phyloP scores from a whole-genome alignment of 2,113 vertebrate genomes.

The Thalassoma bifasciatum region DNA sequence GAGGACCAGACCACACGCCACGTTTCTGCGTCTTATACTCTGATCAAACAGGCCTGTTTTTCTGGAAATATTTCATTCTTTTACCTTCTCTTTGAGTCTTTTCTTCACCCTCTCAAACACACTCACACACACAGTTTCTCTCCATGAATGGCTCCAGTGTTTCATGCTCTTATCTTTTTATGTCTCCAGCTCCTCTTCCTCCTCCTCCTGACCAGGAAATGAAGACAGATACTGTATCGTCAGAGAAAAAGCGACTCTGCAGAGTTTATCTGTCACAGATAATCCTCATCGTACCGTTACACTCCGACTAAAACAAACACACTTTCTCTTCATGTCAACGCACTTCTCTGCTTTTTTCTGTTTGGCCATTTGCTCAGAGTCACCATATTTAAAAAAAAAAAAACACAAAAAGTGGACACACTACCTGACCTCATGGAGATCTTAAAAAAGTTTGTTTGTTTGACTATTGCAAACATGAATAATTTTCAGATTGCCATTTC shows the following conservation, averaged over 20 bases:
- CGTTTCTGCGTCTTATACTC: constrained; percentile 41
- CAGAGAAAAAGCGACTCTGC: constrained; percentile 35
- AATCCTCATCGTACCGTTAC: neutral
- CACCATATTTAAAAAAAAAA: too few relatives aligned
- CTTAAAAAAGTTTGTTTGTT: too few relatives aligned
- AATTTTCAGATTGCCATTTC: too few relatives aligned
- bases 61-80: constrained; percentile 42
- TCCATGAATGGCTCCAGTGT: constrained; percentile 76
- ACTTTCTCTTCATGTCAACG: neutral
- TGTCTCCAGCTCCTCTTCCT: constrained; percentile 57
- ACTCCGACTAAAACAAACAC: neutral
- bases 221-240: constrained; percentile 49
- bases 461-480: too few relatives aligned
- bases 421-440: too few relatives aligned
- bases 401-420: too few relatives aligned
- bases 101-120: constrained; percentile 7
- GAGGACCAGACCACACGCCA: constrained; percentile 73
- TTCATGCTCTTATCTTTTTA: constrained; percentile 62
- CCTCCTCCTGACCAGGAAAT: constrained; percentile 63
- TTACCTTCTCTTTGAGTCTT: constrained; percentile 27
- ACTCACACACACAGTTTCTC: constrained; percentile 21
- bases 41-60: constrained; percentile 40
- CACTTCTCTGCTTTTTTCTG: neutral
- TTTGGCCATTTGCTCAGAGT: neutral
- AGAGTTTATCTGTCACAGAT: neutral